Evolutionary conservation across 2,888 invertebrate genomes (phyloP).

Genomic region (Pollenia labialis): DNA sequence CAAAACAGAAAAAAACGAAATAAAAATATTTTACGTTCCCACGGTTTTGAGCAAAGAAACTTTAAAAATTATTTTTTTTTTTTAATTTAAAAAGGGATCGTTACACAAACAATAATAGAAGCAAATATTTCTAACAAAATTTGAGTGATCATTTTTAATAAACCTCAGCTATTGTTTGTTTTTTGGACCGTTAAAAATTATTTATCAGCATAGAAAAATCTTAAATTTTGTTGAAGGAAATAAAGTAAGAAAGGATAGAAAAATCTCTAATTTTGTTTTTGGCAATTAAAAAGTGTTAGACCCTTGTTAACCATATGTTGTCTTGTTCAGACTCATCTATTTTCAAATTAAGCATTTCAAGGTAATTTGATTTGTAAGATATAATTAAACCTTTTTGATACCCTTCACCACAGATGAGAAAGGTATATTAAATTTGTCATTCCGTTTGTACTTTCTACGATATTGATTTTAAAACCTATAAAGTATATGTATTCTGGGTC

Average conservation of each 20-base stretch:
- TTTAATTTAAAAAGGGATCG: constrained; percentile 49
- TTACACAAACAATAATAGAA: constrained; percentile 41
- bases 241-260: no score
- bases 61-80: constrained; percentile 62
- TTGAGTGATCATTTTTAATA: constrained; percentile 39
- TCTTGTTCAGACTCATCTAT: constrained; percentile 41
- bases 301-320: constrained; percentile 83
- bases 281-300: constrained; percentile 75
- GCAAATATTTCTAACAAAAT: constrained; percentile 10
- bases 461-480: no score
- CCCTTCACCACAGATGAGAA: no score
- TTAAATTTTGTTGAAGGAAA: no score
- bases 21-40: no score
- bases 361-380: not conserved
- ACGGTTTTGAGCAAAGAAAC: constrained; percentile 26
- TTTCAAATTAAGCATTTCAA: not conserved
- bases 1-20: not conserved
- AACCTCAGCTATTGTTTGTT: constrained; percentile 27
- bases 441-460: no score
- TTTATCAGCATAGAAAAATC: no score
- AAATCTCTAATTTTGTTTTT: constrained; percentile 30
- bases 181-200: constrained; percentile 62
- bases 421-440: no score
- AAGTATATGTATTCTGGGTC: no score
- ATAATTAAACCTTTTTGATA: constrained; percentile 18